These are phyloP conservation scores for Rambutsinella grinnellia DNA, from an alignment of 2,888 invertebrate genomes.

Conservation along the genomic window DNA sequence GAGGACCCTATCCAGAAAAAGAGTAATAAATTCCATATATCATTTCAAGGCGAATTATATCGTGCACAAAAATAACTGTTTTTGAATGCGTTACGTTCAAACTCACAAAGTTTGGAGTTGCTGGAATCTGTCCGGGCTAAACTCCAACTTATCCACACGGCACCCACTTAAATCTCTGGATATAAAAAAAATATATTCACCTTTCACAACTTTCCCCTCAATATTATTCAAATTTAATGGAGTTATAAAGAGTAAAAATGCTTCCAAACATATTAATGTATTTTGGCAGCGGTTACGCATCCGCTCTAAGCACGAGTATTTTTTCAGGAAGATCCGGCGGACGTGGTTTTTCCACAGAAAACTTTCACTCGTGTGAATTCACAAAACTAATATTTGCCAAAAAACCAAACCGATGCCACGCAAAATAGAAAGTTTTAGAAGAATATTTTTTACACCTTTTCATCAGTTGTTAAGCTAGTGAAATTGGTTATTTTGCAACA, in stretches of 20 bases:
- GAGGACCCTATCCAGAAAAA: slow-evolving; percentile 47
- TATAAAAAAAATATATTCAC: not conserved
- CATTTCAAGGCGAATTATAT: not conserved
- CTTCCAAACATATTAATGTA: not conserved
- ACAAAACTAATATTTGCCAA: too few species aligned
- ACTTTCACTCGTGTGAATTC: too few species aligned
- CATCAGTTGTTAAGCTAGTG: too few species aligned
- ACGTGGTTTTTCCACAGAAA: not conserved
- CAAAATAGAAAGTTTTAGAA: too few species aligned
- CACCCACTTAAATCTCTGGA: slow-evolving; percentile 64
- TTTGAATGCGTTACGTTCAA: not conserved
- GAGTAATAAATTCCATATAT: not conserved
- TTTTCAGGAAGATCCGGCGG: not conserved
- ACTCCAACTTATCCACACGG: slow-evolving; percentile 43
- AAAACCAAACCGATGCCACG: too few species aligned
- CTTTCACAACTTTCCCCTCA: not conserved
- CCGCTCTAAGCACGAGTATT: not conserved
- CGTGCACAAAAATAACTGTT: not conserved
- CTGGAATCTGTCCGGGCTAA: slow-evolving; percentile 35
- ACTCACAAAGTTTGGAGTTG: slow-evolving; percentile 62
- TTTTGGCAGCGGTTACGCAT: not conserved
- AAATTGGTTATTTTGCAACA: too few species aligned
- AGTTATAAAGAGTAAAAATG: too few species aligned
- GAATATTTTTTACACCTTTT: too few species aligned
- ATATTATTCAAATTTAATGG: too few species aligned